Evolutionary conservation across 2,113 vertebrate genomes (phyloP), one percentile per base, ranked within the genome.

Genomic region (Eidolon helvum): DNA sequence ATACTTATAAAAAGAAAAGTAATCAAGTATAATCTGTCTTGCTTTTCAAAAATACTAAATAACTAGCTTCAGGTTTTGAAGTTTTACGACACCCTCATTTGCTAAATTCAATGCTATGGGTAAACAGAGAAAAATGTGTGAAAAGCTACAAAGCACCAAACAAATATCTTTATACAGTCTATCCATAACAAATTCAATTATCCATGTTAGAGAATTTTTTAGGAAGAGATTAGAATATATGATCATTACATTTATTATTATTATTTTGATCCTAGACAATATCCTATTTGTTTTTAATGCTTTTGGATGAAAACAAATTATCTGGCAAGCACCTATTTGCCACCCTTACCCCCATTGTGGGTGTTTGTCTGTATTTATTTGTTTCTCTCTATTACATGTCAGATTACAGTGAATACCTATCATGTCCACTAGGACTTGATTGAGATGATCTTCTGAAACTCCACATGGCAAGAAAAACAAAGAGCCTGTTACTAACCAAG

Each of bases 41-140:
- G n/a, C 10, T 91, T 43, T 19, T 68, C 66, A 91, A 82, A 78
- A 88, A 88, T 55, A 40, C 40, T 91, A 86, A 93, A 82, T 86
- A 95, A 85, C 28, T 33, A 84, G 57, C 7, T 15, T 77, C 10
- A 79, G 75, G 30, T 69, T 84, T 79, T 85, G 33, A 92, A 94
- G 43, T 45, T 87, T 83, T 79, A 71, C 8, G 48, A 75, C 45
- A 83, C 28, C 6, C 21, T 88, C 57, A 89, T 78, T 82, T 94
- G 87, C 63, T 96, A 86, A 96, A 82, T 95, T 94, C 72, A 82
- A 86, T 28, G n/a, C 14, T 79, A 18, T 21, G 30, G 53, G 65
- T 45, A 89, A 91, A 72, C 7, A 45, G 10, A 78, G 79, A 75
- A 91, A 91, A 96, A 89, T 53, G 26, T 1, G 0, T 50, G 30